Evolutionary conservation across 2,888 invertebrate species (phyloP), one percentile per base, ranked within the genome.

Genomic region (Torymus texanus): DNA sequence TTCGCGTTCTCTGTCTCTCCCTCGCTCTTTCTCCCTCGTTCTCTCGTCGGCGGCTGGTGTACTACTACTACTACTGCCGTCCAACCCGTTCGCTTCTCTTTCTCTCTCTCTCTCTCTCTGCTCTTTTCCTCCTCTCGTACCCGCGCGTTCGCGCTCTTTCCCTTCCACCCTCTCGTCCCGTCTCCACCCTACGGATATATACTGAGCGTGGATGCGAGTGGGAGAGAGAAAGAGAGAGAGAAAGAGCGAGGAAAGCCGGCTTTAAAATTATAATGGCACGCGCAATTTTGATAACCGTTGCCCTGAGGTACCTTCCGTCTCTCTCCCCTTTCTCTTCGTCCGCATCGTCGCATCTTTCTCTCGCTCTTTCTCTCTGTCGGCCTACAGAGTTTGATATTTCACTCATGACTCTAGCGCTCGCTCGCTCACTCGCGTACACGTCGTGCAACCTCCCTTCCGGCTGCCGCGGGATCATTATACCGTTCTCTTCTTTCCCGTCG

Each of bases 231-330:
- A n/a, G 73, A 24, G 62, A 68, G 76, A 63, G 76, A 63, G 81
- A 75, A 81, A 78, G 83, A 83, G 85, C 87, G 87, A 87, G 88
- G 87, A 89, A 88, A 89, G 88, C 88, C 87, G 87, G 88, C 88
- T 89, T 89, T 88, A 87, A 89, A 89, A 89, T 90, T 89, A 89
- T 89, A 90, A 89, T 90, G 87, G 88, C 88, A 89, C 88, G 88
- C 88, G 88, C 87, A 89, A 89, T 89, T 90, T 90, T 89, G 88
- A 90, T 90, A 89, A 89, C 88, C 89, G 87, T 87, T 86, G 85
- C 86, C 86, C 86, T 79, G 86, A 85, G 83, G 81, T 83, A 85
- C 84, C 83, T 83, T 74, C 62, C 79, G 53, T 53, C 82, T 83
- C 77, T 82, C 77, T 81, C 74, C 62, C 61, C 77, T 73, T 70